Conservation (phyloP, 2,113 vertebrate species). For the Stigmatopora argus region DNA sequence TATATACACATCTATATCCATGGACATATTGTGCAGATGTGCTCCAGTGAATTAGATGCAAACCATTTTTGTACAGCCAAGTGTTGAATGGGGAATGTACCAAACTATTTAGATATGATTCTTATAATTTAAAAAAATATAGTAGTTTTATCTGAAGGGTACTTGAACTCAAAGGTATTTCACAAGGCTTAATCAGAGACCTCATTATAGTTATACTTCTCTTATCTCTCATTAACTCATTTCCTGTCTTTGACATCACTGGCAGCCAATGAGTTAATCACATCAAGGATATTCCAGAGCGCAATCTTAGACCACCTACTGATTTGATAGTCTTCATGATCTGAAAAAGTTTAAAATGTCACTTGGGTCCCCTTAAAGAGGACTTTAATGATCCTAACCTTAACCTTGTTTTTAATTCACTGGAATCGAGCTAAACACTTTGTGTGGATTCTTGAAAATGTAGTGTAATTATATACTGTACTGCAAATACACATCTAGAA, state of each 20-base stretch:
- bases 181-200: no score
- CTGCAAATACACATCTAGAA: conserved; percentile 53
- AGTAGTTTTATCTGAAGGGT: no score
- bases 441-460: conserved; percentile 76
- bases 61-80: neutral
- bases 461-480: conserved; percentile 34
- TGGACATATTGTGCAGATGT: conserved; percentile 37
- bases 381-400: neutral
- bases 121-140: no score
- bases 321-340: no score
- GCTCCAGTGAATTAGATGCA: conserved; percentile 60
- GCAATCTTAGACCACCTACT: no score
- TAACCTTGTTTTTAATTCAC: conserved; percentile 56
- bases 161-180: no score
- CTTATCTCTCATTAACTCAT: no score
- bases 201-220: no score
- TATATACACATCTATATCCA: neutral
- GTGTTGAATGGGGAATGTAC: neutral
- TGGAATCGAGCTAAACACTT: conserved; percentile 76
- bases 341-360: neutral
- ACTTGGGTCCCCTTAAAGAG: neutral
- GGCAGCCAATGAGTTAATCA: no score
- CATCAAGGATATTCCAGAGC: no score
- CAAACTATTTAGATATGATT: neutral
- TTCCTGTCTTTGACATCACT: no score